phyloP scores from a whole-genome alignment of 2,113 vertebrate genomes.

The Myanophis thanlyinensis region DNA sequence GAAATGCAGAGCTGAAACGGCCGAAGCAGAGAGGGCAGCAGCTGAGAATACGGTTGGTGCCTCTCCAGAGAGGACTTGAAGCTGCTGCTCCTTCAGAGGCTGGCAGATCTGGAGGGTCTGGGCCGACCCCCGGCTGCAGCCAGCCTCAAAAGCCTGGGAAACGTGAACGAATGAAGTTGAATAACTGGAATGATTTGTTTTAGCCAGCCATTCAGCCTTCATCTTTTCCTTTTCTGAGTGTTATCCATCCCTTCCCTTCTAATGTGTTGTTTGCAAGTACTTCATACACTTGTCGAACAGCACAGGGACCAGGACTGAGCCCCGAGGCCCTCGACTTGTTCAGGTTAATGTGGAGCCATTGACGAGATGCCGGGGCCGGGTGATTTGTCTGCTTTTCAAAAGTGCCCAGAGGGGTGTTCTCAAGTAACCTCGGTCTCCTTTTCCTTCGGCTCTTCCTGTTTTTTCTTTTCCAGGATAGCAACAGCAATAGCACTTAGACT shows the following conservation, averaged over 20 bases:
- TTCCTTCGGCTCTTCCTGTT: neutral
- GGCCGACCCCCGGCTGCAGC: neutral
- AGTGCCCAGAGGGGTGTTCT: neutral
- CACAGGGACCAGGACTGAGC: neutral
- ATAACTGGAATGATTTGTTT: neutral
- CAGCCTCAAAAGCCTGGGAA: neutral
- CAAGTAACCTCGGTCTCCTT: neutral
- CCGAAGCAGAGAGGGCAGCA: neutral
- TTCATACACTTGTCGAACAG: neutral
- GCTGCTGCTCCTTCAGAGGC: neutral
- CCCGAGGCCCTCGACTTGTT: neutral
- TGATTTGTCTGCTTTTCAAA: neutral
- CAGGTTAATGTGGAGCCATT: neutral
- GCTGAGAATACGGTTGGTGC: neutral
- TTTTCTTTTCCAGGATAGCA: neutral
- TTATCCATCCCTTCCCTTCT: neutral
- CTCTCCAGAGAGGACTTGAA: neutral
- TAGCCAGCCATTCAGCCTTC: neutral
- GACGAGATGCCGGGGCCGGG: neutral
- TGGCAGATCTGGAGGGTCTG: neutral
- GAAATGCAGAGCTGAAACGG: too few species aligned
- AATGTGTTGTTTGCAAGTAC: neutral
- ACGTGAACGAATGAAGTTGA: neutral
- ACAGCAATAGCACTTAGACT: too few species aligned
- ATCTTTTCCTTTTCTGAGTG: neutral